Evolutionary conservation across 2,797 vertebrate species (phyloP).

Genomic region (Eulemur coronatus): DNA sequence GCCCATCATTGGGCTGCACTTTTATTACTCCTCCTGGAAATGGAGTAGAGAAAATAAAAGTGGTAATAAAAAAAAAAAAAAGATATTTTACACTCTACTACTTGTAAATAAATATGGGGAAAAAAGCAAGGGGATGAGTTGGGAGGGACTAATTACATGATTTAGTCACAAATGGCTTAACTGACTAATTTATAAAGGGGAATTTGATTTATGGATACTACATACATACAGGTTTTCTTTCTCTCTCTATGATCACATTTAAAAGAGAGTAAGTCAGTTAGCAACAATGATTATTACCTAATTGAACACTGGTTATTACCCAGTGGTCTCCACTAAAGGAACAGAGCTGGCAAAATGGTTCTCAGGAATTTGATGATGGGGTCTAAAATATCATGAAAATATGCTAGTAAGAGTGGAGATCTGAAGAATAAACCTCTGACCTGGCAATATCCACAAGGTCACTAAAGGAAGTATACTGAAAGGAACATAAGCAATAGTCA

Average conservation of each 20-base stretch:
- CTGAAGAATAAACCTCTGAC: background rate
- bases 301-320: background rate
- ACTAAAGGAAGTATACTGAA: background rate
- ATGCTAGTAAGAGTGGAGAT: background rate
- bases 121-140: background rate
- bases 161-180: background rate
- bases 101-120: background rate
- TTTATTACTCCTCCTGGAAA: conserved; percentile 10
- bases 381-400: background rate
- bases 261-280: background rate
- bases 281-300: background rate
- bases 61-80: background rate
- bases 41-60: background rate
- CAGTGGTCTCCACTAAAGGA: background rate
- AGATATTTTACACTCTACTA: background rate
- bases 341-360: background rate
- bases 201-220: background rate
- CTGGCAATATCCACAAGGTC: background rate
- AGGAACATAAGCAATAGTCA: background rate
- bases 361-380: background rate
- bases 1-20: background rate
- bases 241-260: background rate
- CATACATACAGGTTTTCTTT: background rate
- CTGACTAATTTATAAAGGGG: background rate
- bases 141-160: background rate